Evolutionary conservation across 2,888 invertebrate species (phyloP).

Genomic region (Drosophila nr. medialis): DNA sequence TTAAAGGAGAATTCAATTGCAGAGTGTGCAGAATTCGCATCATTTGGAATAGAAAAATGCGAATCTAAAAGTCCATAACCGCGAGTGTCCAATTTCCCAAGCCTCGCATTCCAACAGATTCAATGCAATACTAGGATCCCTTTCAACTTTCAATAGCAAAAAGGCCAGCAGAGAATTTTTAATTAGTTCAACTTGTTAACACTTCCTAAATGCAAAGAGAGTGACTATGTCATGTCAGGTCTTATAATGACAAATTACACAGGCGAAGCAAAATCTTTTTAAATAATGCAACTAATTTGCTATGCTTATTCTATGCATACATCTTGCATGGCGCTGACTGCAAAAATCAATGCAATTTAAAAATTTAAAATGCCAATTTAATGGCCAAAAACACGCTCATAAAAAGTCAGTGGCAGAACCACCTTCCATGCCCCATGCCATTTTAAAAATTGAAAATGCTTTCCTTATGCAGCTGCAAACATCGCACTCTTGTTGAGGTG

Average conservation of each 20-base stretch:
- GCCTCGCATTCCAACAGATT: not conserved
- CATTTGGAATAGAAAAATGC: not conserved
- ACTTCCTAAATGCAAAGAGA: conserved; percentile 6
- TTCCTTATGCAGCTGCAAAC: conserved; percentile 42
- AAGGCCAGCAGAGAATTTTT: conserved; percentile 41
- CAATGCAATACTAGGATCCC: conserved; percentile 6
- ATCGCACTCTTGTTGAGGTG: conserved; percentile 41
- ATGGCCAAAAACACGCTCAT: conserved; percentile 34
- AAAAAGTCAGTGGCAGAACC: conserved; percentile 28
- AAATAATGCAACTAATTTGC: conserved; percentile 41
- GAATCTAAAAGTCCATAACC: not conserved
- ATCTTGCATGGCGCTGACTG: not conserved
- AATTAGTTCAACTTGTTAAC: conserved; percentile 45
- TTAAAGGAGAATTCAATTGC: not conserved
- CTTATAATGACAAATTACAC: conserved; percentile 28
- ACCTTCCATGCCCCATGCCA: conserved; percentile 40
- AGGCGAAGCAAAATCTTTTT: conserved; percentile 35
- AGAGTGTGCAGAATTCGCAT: not conserved
- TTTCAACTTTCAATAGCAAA: conserved; percentile 8
- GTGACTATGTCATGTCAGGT: conserved; percentile 5
- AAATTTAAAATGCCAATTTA: conserved; percentile 39
- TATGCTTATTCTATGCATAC: conserved; percentile 8
- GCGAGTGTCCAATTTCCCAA: not conserved
- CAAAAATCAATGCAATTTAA: conserved; percentile 30
- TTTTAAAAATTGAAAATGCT: conserved; percentile 72